Evolutionary conservation across 2,113 vertebrate species (phyloP).

Genomic region (Gymnarchus niloticus): DNA sequence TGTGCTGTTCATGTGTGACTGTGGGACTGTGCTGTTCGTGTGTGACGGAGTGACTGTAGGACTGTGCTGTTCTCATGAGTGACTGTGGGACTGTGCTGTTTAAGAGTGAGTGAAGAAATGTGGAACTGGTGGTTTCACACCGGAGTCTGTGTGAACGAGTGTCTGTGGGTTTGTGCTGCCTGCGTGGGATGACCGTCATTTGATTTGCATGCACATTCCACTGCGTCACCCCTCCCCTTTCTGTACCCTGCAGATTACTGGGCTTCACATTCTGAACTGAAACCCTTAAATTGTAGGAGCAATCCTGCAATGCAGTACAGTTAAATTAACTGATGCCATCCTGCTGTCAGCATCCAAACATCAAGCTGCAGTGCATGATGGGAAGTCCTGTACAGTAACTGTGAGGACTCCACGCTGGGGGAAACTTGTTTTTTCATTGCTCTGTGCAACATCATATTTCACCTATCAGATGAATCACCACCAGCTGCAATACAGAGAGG

Average conservation of each 20-base stretch:
- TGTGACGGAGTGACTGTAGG: not conserved
- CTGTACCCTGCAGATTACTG: not conserved
- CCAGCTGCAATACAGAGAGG: not conserved
- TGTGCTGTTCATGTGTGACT: too few relatives aligned
- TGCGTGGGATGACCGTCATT: not conserved
- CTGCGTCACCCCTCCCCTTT: slow-evolving; percentile 3
- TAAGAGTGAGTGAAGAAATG: not conserved
- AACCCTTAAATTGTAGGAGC: not conserved
- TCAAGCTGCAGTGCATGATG: not conserved
- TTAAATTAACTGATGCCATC: not conserved
- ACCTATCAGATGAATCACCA: not conserved
- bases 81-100: not conserved
- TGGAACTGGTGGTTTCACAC: too few relatives aligned
- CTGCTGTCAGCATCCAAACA: not conserved
- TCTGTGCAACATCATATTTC: not conserved
- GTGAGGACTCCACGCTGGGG: not conserved
- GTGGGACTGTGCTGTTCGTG: not conserved
- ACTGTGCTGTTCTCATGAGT: not conserved
- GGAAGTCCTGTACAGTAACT: not conserved
- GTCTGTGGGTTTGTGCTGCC: not conserved
- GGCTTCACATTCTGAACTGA: not conserved
- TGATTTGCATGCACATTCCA: not conserved
- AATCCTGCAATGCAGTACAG: not conserved
- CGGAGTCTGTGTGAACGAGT: not conserved
- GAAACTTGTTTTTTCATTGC: not conserved